Conservation (phyloP, 2,888 invertebrate genomes). For the Dynastes hyllus region DNA sequence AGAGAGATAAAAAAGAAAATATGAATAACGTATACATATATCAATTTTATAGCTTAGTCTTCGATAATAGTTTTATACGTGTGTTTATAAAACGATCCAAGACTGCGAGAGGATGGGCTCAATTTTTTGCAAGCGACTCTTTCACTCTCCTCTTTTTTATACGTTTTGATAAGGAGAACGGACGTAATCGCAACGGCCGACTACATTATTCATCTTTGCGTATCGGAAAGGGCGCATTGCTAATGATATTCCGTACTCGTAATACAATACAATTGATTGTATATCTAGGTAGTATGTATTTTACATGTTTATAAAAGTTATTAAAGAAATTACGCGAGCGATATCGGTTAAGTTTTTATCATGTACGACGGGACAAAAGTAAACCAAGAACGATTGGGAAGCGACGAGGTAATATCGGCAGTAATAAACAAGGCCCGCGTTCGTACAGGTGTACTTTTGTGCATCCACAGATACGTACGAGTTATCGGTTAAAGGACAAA, state of each 20-base stretch:
- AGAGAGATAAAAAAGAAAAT: constrained; percentile 19
- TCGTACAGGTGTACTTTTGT: too few species aligned
- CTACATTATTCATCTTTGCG: background rate
- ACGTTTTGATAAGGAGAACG: background rate
- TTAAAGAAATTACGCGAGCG: constrained; percentile 22
- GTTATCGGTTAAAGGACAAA: background rate
- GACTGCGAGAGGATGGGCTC: constrained; percentile 50
- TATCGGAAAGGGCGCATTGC: background rate
- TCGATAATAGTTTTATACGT: constrained; percentile 52
- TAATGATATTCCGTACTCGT: too few species aligned
- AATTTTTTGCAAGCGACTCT: constrained; percentile 45
- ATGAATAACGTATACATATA: constrained; percentile 36
- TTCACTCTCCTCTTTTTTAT: background rate
- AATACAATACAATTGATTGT: background rate
- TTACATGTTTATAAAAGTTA: background rate
- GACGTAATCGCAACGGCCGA: background rate
- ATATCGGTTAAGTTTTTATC: background rate
- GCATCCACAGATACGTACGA: background rate
- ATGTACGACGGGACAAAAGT: too few species aligned
- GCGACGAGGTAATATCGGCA: too few species aligned
- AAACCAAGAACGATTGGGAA: too few species aligned
- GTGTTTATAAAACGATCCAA: constrained; percentile 49
- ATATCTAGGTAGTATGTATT: background rate
- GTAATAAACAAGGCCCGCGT: too few species aligned
- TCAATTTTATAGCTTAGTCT: constrained; percentile 48